phyloP scores from a whole-genome alignment of 1,140 invertebrate genomes.

The Physella acuta region DNA sequence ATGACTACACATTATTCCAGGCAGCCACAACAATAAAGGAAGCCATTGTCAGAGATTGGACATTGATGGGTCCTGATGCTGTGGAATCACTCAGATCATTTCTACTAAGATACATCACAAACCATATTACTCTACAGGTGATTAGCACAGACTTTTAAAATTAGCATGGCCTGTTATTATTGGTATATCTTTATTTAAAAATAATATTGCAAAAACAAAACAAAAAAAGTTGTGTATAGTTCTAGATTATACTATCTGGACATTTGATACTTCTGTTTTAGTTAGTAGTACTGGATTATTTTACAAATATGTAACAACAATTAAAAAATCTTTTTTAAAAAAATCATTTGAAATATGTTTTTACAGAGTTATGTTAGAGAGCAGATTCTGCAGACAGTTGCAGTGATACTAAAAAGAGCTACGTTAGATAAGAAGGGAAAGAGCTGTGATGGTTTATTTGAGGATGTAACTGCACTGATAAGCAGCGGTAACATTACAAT shows the following conservation, averaged over 20 bases:
- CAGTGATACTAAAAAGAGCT: constrained; percentile 82
- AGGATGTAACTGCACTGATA: constrained; percentile 74
- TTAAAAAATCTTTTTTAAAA: too few species aligned
- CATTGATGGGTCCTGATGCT: constrained; percentile 68
- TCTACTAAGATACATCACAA: constrained; percentile 76
- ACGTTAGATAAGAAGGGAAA: constrained; percentile 73
- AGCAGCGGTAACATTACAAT: constrained; percentile 67
- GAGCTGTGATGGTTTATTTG: constrained; percentile 71
- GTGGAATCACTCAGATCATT: constrained; percentile 76
- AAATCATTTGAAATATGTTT: too few species aligned
- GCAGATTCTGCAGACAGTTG: constrained; percentile 68
- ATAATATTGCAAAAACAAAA: too few species aligned
- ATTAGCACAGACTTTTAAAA: too few species aligned
- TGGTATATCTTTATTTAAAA: too few species aligned
- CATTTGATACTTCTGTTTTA: too few species aligned
- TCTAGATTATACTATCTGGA: too few species aligned
- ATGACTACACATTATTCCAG: constrained; percentile 86
- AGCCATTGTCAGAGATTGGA: constrained; percentile 82
- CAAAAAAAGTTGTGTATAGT: too few species aligned
- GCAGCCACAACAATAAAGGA: constrained; percentile 80
- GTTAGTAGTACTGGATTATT: too few species aligned
- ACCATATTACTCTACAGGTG: constrained; percentile 63
- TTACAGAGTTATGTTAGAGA: constrained; percentile 58
- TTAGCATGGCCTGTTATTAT: too few species aligned
- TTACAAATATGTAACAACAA: too few species aligned